Base-by-base conservation (phyloP, 2,888 invertebrate species). In the Synanthedon tipuliformis region DNA sequence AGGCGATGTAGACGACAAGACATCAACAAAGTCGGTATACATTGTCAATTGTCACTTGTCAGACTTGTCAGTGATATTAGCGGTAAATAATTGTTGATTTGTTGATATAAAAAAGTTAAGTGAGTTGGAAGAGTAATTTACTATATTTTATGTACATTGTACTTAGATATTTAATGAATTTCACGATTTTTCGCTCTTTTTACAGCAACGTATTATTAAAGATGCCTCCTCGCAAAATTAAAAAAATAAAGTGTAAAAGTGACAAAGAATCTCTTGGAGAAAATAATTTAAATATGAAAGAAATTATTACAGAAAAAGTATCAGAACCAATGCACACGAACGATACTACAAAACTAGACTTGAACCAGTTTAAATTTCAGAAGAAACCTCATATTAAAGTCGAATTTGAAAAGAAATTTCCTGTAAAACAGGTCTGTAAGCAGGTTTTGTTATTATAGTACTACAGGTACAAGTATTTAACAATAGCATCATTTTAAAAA, bases 371-470 rank as follows among this genome's bases (percentile, higher is more conserved):
- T 59, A 79, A 73, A 59, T 87, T 71, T 68, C 70, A 79, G 57
- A 83, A 75, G 61, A 84, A 77, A 63, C 67, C 78, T 7, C 82
- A 73, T 53, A 59, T 85, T 27, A 82, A 77, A 69, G 78, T 87
- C 55, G 77, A 78, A 61, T 87, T 66, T 66, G 86, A 86, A 53
- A 67, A 73, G 45, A 71, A 72, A 41, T 69, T 71, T 11, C 65
- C 75, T 0, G 57, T 54, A 1, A 71, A 70, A 62, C 61, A 69
- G 58, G 73, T 73, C 34, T 34, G 34, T 34, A 34, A 34, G 10
- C 10, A 34, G 10, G 10, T 34, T 34, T 34, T 34, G 34, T 34
- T 34, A 63, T 18, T 23, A 16, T 23, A 18, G 18, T 10, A 18
- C 12, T 18, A 15, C 10, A 23, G 4, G 5, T 23, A 49, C 23